Base-by-base conservation (phyloP, 2,113 vertebrate genomes). In the Micronycteris hirsuta region DNA sequence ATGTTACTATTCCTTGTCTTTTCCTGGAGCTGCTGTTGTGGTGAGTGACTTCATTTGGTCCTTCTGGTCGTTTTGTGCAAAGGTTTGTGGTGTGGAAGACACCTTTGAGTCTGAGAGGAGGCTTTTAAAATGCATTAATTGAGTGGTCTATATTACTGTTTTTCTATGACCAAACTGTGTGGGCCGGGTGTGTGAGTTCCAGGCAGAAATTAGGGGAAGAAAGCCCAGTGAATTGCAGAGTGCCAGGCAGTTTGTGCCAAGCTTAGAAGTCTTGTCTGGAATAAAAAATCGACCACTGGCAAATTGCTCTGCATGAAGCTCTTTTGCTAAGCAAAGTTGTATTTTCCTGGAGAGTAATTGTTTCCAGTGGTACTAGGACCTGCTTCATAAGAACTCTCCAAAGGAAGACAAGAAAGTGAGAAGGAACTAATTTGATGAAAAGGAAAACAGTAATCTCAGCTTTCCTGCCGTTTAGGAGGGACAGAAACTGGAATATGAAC, bases 341-440 rank as follows among this genome's bases (percentile, higher is more conserved):
- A 73, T 97, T 96, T 97, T 97, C 93, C 58, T 94, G 93, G 91
- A 95, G 81, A 96, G 82, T 92, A 67, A 89, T 94, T 4, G 7
- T 94, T 94, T 97, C 56, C 78, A 77, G 63, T 74, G 52, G 20
- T 78, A 54, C 43, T 81, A 74, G 84, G 82, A 93, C 80, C 67
- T 94, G 56, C 95, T 95, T 95, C 26, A 24, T 82, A 87, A 97
- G 85, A 85, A 88, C 22, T 68, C 54, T 92, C 10, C 33, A 16
- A 74, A 86, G 77, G 82, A 96, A 89, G 91, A 71, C 52, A 81
- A 73, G 67, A 89, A 49, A 85, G 73, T 38, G 74, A 82, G 84
- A 71, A 86, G 84, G 76, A 91, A 73, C 41, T 80, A 86, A 78
- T 90, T 80, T 89, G 70, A 94, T 68, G 52, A 83, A 24, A 86